phyloP scores from a whole-genome alignment of 2,797 vertebrate species.

The Scolopax rusticola region DNA sequence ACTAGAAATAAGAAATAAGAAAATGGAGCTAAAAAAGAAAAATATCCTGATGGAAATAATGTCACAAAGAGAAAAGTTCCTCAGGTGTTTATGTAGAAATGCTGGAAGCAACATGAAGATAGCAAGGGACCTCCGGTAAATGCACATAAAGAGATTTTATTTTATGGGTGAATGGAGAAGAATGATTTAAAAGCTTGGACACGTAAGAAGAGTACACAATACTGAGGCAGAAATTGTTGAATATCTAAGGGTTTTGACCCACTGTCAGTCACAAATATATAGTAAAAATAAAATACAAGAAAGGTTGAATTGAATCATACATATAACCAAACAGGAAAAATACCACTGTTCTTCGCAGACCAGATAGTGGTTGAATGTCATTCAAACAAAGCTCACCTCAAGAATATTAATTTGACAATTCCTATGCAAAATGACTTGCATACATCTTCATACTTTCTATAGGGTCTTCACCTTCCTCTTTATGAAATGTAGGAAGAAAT shows the following conservation, averaged over 20 bases:
- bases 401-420: background rate
- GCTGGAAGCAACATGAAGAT: background rate
- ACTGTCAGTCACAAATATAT: background rate
- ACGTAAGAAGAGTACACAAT: background rate
- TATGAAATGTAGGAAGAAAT: background rate
- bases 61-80: background rate
- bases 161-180: conserved; percentile 19
- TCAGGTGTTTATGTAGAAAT: background rate
- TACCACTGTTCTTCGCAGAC: background rate
- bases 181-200: background rate
- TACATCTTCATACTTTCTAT: background rate
- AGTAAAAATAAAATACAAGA: background rate
- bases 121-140: background rate
- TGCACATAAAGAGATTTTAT: background rate
- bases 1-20: conserved; percentile 17
- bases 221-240: background rate
- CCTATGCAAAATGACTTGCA: background rate
- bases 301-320: background rate
- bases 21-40: background rate
- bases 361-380: background rate
- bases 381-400: background rate
- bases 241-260: background rate
- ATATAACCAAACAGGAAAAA: conserved; percentile 7
- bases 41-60: background rate
- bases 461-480: background rate